Evolutionary conservation across 2,797 vertebrate species (phyloP), one percentile per base, ranked within the genome.

Genomic region (Remorina albescens): DNA sequence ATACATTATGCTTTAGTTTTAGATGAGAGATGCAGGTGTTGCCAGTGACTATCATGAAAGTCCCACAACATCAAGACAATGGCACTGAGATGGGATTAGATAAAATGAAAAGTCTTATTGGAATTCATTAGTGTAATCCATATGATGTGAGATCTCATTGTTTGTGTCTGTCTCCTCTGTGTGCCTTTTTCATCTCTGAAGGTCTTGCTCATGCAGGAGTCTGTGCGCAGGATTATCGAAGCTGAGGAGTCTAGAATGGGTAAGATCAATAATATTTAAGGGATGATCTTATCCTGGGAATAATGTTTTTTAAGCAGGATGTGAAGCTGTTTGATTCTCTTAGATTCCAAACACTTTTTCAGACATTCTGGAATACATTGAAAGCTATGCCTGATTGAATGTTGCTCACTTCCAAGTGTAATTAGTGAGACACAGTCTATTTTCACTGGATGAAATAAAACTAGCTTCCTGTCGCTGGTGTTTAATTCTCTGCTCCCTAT

Each of bases 181-280:
- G 32, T 67, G 25, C 42, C 32, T 74, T 75, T 67, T 85, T 34
- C 71, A 71, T 88, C 58, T 81, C 44, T 51, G 47, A 86, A 99
- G 98, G 95, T 99, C 54, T 94, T 97, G 86, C 90, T 99, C 88
- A 99, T 99, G 98, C 98, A 99, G 78, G 98, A 99, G 81, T 98
- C 97, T 42, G 97, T 99, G 80, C 96, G 96, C 69, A 95, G 98
- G 81, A 98, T 99, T 77, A 97, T 99, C 49, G 98, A 99, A 89
- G 94, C 96, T 0, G 98, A 99, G 84, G 98, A 99, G 86, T 96
- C 98, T 42, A 95, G 89, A 93, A 96, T 99, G 98, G 98, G 98
- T 99, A 94, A 95, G 94, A 70, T 78, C 16, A 34, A 39, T 78
- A 53, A 74, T 66, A 73, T 71, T 60, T 74, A 37, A 75, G 69